These are phyloP conservation scores for Rhagonycha lutea DNA, from an alignment of 2,888 invertebrate species.

Conservation along the genomic window DNA sequence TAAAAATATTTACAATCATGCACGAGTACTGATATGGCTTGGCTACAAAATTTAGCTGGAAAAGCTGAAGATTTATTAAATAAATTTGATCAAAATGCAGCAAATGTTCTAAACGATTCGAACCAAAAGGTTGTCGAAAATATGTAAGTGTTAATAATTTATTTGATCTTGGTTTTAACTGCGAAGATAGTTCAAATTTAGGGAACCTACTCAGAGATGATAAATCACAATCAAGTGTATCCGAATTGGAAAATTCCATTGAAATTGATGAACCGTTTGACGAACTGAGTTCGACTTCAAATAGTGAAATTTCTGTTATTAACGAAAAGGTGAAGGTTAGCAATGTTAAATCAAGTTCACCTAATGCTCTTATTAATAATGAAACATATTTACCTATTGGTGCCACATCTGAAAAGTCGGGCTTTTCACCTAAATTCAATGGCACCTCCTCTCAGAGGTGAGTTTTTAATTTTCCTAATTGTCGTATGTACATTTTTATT, in stretches of 20 bases:
- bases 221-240: neutral
- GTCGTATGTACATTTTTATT: neutral
- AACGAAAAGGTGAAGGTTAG: conserved; percentile 8
- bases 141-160: conserved; percentile 14
- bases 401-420: neutral
- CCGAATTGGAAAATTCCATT: neutral
- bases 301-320: conserved; percentile 7
- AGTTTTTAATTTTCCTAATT: neutral
- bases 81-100: conserved; percentile 75
- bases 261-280: neutral
- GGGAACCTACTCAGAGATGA: neutral
- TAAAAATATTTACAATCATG: neutral
- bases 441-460: neutral
- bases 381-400: neutral
- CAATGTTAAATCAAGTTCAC: conserved; percentile 2
- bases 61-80: conserved; percentile 75
- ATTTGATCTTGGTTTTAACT: too few relatives aligned
- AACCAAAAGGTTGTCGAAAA: conserved; percentile 8
- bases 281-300: neutral
- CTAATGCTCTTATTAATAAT: conserved; percentile 8
- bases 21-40: conserved; percentile 63
- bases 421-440: conserved; percentile 4
- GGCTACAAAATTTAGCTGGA: conserved; percentile 72
- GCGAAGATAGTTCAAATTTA: neutral
- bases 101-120: conserved; percentile 59